A percentile compares a stretch with the other conserved stretches of the same genome.
Evolutionary conservation across 2,797 vertebrate genomes (phyloP).

Genomic region (Tenualosa thibaudeaui): DNA sequence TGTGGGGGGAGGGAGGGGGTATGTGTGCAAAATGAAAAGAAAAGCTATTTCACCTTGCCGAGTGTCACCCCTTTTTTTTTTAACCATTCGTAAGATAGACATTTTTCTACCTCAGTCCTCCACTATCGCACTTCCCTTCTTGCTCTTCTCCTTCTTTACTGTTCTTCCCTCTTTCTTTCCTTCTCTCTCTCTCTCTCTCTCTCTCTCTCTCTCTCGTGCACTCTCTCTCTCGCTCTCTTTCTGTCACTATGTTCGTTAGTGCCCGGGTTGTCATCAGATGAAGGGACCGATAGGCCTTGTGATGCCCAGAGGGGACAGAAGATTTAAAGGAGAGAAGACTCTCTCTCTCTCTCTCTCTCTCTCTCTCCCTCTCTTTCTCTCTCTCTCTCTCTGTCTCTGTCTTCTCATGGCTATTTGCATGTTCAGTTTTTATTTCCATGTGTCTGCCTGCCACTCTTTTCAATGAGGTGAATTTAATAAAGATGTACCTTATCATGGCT

Average conservation of each 20-base stretch:
- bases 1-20: conserved; percentile 64
- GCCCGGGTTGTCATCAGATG: conserved; percentile 59
- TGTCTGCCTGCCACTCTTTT: conserved; percentile 81
- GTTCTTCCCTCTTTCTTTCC: conserved; percentile 37
- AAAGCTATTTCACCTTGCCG: conserved; percentile 89
- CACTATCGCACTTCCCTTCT: conserved; percentile 24
- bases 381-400: conserved; percentile 76
- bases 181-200: conserved; percentile 25
- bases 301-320: conserved; percentile 55
- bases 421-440: conserved; percentile 74
- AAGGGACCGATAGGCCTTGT: conserved; percentile 43
- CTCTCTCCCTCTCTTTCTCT: conserved; percentile 59
- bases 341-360: conserved; percentile 81
- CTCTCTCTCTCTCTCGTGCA: conserved; percentile 12
- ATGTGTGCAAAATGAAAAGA: conserved; percentile 79
- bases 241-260: conserved; percentile 58
- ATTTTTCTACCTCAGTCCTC: conserved; percentile 62
- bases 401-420: conserved; percentile 82
- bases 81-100: conserved; percentile 66
- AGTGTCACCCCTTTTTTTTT: conserved; percentile 66
- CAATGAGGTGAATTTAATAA: conserved; percentile 93
- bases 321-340: conserved; percentile 70
- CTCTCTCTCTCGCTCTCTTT: conserved; percentile 65
- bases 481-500: conserved; percentile 94
- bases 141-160: conserved; percentile 32